phyloP scores from a whole-genome alignment of 2,888 invertebrate genomes.

The Zygogramma bicolorata region DNA sequence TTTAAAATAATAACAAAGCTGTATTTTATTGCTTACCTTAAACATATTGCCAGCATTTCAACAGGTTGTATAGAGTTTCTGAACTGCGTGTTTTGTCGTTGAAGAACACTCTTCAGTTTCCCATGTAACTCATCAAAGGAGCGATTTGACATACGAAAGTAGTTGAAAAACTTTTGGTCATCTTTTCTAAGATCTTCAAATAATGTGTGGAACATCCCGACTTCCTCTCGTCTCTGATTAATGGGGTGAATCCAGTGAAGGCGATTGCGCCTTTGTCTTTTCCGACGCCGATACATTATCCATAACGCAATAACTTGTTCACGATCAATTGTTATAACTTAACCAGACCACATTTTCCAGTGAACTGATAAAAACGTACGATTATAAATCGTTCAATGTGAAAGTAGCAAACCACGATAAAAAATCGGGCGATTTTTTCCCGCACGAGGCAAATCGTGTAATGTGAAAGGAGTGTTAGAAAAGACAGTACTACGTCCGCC shows the following conservation, averaged over 20 bases:
- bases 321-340: neutral
- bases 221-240: slow-evolving; percentile 7
- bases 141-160: slow-evolving; percentile 18
- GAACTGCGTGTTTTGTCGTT: slow-evolving; percentile 19
- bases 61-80: slow-evolving; percentile 25
- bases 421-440: neutral
- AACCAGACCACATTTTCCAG: neutral
- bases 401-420: neutral
- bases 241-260: slow-evolving; percentile 20
- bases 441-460: neutral
- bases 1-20: neutral
- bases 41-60: slow-evolving; percentile 24
- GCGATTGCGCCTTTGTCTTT: slow-evolving; percentile 18
- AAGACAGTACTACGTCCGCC: too few species aligned
- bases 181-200: slow-evolving; percentile 29
- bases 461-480: neutral
- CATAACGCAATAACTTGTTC: slow-evolving; percentile 22
- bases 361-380: neutral
- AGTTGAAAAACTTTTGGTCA: slow-evolving; percentile 27
- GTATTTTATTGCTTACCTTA: slow-evolving; percentile 18
- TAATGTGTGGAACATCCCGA: slow-evolving; percentile 23
- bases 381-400: neutral
- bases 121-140: slow-evolving; percentile 21
- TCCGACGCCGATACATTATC: slow-evolving; percentile 23
- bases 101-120: slow-evolving; percentile 9